phyloP scores from a whole-genome alignment of 2,113 vertebrate species.

The Callionymus lyra region DNA sequence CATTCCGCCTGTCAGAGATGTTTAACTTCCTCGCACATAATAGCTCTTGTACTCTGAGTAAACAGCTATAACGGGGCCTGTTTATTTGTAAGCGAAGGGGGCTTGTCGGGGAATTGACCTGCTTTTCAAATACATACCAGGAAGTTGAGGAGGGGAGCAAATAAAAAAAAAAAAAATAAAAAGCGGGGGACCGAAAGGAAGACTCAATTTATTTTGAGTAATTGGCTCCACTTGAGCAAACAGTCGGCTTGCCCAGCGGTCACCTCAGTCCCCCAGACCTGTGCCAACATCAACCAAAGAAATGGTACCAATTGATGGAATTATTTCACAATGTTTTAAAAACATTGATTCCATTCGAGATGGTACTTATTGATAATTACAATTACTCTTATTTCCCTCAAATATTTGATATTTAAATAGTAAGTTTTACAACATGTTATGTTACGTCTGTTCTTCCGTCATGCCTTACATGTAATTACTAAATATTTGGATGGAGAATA shows the following conservation, averaged over 20 bases:
- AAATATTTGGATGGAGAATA: no score
- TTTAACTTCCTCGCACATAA: slow-evolving; percentile 63
- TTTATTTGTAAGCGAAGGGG: slow-evolving; percentile 66
- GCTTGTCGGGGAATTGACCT: slow-evolving; percentile 42
- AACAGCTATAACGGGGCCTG: slow-evolving; percentile 65
- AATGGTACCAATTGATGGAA: no score
- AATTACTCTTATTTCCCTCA: no score
- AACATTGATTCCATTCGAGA: no score
- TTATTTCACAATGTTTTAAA: no score
- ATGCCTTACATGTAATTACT: no score
- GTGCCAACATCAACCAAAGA: slow-evolving; percentile 34
- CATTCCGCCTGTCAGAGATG: slow-evolving; percentile 68
- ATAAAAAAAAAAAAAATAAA: no score
- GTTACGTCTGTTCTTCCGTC: no score
- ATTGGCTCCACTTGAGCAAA: slow-evolving; percentile 77
- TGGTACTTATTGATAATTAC: no score
- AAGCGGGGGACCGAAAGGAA: slow-evolving; percentile 49
- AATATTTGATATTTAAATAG: no score
- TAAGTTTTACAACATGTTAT: no score
- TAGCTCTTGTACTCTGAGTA: slow-evolving; percentile 60
- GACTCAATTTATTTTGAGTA: slow-evolving; percentile 70
- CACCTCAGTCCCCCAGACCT: slow-evolving; percentile 34
- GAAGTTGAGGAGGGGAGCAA: slow-evolving; percentile 44
- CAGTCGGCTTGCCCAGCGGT: slow-evolving; percentile 55
- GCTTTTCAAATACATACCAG: slow-evolving; percentile 45